Conservation (phyloP, 2,113 vertebrate genomes). For the Amphiprion percula region DNA sequence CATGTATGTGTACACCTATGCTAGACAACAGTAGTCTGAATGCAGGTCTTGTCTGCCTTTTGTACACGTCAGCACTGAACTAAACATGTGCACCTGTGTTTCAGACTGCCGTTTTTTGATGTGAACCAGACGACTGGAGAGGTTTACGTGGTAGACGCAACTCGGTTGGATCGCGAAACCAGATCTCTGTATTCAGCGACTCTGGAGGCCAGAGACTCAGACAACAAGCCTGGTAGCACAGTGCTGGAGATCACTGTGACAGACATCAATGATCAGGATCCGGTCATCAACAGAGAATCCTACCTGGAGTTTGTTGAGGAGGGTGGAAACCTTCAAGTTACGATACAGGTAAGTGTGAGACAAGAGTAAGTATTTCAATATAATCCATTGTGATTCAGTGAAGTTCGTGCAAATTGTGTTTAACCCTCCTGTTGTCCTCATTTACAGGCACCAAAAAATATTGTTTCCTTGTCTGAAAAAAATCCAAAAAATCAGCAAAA, state of each 20-base stretch:
- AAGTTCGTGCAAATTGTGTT: too few species aligned
- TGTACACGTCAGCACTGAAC: background rate
- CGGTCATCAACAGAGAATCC: conserved; percentile 78
- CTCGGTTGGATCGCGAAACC: conserved; percentile 87
- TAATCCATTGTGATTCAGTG: background rate
- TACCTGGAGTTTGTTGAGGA: conserved; percentile 88
- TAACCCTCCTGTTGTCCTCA: too few species aligned
- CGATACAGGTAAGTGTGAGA: conserved; percentile 82
- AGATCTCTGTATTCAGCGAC: conserved; percentile 86
- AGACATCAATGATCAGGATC: conserved; percentile 88
- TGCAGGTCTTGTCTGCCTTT: background rate
- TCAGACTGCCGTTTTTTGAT: conserved; percentile 83
- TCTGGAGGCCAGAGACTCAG: conserved; percentile 88
- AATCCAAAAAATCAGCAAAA: too few species aligned
- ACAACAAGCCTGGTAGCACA: conserved; percentile 74
- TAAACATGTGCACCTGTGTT: conserved; percentile 8
- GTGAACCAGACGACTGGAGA: conserved; percentile 79
- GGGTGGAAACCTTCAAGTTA: conserved; percentile 51
- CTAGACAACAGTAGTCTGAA: background rate
- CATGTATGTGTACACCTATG: conserved; percentile 84
- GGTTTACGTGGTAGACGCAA: conserved; percentile 80
- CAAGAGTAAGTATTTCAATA: background rate
- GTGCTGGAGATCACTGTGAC: conserved; percentile 86
- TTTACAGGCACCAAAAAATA: too few species aligned
- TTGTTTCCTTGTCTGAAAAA: too few species aligned